These are phyloP conservation scores for Penaeus japonicus DNA, from an alignment of 1,140 invertebrate species.

Conservation along the genomic window DNA sequence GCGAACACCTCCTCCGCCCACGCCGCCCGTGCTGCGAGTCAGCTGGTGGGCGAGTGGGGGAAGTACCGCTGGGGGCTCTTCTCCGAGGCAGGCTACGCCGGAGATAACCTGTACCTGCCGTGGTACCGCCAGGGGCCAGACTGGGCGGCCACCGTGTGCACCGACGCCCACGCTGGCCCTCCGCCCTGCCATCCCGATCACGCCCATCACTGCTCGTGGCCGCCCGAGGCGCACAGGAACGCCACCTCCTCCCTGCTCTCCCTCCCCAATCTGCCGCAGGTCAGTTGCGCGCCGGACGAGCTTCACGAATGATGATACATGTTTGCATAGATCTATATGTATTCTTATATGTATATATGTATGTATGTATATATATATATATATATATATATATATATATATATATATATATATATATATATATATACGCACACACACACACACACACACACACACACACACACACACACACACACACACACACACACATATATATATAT, in stretches of 20 bases:
- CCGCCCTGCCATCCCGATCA: constrained; percentile 51
- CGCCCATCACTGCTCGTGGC: constrained; percentile 48
- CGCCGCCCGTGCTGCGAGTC: constrained; percentile 63
- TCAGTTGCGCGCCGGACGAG: neutral
- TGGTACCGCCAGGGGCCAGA: constrained; percentile 49
- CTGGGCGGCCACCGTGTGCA: constrained; percentile 56
- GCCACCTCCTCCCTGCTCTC: constrained; percentile 69
- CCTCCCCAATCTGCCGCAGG: constrained; percentile 61
- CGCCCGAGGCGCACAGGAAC: constrained; percentile 46
- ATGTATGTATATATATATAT: neutral
- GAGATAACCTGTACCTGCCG: constrained; percentile 70
- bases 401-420: too few relatives aligned
- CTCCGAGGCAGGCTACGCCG: constrained; percentile 72
- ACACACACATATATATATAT: too few relatives aligned
- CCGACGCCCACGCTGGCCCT: constrained; percentile 38
- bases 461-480: too few relatives aligned
- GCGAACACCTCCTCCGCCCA: constrained; percentile 43
- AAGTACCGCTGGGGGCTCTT: constrained; percentile 77
- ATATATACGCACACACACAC: too few relatives aligned
- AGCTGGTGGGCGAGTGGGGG: constrained; percentile 72
- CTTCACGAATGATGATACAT: neutral
- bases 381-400: too few relatives aligned
- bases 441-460: too few relatives aligned
- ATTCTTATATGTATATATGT: neutral
- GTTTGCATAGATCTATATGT: neutral